Percentiles rank a stretch among this genome's conserved stretches.
Evolutionary conservation across 2,797 vertebrate genomes (phyloP).

Genomic region (Clarias platycephalus): DNA sequence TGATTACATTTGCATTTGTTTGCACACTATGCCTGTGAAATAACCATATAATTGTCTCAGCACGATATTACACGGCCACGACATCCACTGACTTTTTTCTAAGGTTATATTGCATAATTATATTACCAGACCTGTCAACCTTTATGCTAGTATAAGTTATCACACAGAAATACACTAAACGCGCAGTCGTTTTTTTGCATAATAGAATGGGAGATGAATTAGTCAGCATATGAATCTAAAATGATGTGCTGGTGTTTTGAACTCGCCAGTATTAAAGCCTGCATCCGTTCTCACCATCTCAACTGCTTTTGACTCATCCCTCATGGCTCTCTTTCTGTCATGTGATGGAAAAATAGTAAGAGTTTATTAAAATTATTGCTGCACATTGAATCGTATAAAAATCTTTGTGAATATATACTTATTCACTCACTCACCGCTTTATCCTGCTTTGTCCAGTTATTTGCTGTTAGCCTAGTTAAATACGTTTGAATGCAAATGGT

Average conservation of each 20-base stretch:
- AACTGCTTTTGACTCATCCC: neutral
- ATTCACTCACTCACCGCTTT: no score
- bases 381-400: no score
- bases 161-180: neutral
- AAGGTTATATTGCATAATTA: neutral
- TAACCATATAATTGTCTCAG: neutral
- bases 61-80: neutral
- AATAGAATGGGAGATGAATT: neutral
- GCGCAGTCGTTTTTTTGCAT: neutral
- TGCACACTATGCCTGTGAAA: neutral
- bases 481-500: no score
- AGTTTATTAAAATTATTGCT: neutral
- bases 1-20: neutral
- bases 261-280: neutral
- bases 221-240: neutral
- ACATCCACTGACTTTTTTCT: neutral
- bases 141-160: neutral
- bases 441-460: no score
- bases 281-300: neutral
- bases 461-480: no score
- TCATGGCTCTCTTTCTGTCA: neutral
- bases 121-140: neutral
- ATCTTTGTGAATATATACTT: no score
- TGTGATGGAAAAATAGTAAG: neutral
- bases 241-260: neutral